Evolutionary conservation across 2,888 invertebrate species (phyloP).

Genomic region (Gari tellinella): DNA sequence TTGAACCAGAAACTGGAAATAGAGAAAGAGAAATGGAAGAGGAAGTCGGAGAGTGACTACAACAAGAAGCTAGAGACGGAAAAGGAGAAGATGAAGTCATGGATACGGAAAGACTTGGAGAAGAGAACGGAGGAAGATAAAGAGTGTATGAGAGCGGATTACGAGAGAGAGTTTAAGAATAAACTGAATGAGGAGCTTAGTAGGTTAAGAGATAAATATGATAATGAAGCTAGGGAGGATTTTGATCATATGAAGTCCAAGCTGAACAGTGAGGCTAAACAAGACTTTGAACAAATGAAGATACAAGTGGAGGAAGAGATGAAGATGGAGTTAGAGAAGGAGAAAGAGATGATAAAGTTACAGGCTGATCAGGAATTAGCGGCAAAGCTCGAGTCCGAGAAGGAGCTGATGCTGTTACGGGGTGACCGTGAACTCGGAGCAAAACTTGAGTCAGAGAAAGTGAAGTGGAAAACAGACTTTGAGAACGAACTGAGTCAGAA

Average conservation of each 20-base stretch:
- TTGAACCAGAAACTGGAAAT: slow-evolving; percentile 49
- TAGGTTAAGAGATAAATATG: slow-evolving; percentile 13
- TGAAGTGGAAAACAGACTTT: slow-evolving; percentile 62
- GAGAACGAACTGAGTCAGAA: slow-evolving; percentile 55
- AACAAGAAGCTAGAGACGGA: slow-evolving; percentile 49
- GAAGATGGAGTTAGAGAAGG: slow-evolving; percentile 35
- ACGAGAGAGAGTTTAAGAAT: slow-evolving; percentile 18
- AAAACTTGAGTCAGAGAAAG: slow-evolving; percentile 57
- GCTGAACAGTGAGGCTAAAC: slow-evolving; percentile 44
- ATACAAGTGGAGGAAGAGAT: slow-evolving; percentile 41
- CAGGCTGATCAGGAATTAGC: too few relatives aligned
- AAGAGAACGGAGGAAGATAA: slow-evolving; percentile 42
- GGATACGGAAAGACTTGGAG: slow-evolving; percentile 35
- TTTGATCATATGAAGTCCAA: slow-evolving; percentile 47
- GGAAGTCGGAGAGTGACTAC: slow-evolving; percentile 42
- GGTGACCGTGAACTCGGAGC: slow-evolving; percentile 53
- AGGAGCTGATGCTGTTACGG: slow-evolving; percentile 36
- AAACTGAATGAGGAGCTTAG: slow-evolving; percentile 8
- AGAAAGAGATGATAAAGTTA: slow-evolving; percentile 33
- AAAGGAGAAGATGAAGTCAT: slow-evolving; percentile 41
- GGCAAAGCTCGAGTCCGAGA: slow-evolving; percentile 44
- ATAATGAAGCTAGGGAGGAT: slow-evolving; percentile 31
- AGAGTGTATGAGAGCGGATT: slow-evolving; percentile 37
- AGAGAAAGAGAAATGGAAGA: slow-evolving; percentile 56
- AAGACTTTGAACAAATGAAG: slow-evolving; percentile 27